Evolutionary conservation across 2,797 vertebrate genomes (phyloP), one percentile per base, ranked within the genome.

Genomic region (Galagoides demidoff): DNA sequence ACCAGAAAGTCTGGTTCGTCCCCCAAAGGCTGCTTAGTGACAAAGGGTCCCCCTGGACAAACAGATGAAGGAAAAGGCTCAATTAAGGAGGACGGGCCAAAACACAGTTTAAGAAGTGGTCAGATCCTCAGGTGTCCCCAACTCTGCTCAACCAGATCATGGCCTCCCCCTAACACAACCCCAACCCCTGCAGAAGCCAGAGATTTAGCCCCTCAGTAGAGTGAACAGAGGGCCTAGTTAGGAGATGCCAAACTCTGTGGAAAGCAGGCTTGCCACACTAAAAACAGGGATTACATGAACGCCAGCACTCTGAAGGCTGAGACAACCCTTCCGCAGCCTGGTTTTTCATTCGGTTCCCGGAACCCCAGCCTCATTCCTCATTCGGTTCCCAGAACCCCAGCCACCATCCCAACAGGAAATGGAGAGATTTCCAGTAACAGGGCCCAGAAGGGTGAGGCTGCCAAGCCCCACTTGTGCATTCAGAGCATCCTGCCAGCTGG

Each of bases 1-100:
- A 83, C 7, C 4, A 0, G 1, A 49, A 57, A 63, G 8, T 14
- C 9, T 5, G 3, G 22, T 29, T 45, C 23, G 34, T 37, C 27
- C 43, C 45, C 52, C 20, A 45, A 76, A 77, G 45, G 10, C 63
- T 77, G 77, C 84, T 1, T 37, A 61, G 23, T 68, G 52, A 45
- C 31, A 55, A 22, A n/a, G 34, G 7, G 34, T 7, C 31, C 57
- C 68, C 39, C 31, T 64, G 59, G 43, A 63, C 27, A 9, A 27
- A 22, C 37, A 20, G 55, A 63, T 70, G 52, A 63, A 88, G 57
- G 14, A 66, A 59, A 78, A 63, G n/a, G 49, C 5, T 22, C 14
- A n/a, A 3, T 6, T 29, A 77, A 71, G 76, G 34, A 63, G n/a
- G 25, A 39, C 5, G 52, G 22, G 8, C 25, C 5, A 31, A 77